These are phyloP conservation scores for Xerus rutilus DNA, from an alignment of 2,797 vertebrate species.

Conservation along the genomic window DNA sequence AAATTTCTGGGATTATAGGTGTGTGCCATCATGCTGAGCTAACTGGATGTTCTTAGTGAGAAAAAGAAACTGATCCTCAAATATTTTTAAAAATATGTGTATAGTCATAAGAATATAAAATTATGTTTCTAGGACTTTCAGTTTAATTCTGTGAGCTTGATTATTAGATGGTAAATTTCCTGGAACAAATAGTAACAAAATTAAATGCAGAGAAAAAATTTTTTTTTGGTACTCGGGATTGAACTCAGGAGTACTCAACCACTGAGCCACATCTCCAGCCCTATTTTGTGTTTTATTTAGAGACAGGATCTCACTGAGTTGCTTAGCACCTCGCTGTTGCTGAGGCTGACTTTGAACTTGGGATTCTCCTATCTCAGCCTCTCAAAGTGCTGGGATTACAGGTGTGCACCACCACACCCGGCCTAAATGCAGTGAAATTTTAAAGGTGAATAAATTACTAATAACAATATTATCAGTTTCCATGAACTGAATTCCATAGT, in stretches of 20 bases:
- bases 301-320: no score
- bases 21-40: no score
- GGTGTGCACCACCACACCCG: no score
- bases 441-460: slow-evolving; percentile 63
- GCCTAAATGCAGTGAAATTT: not conserved
- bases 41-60: not conserved
- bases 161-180: not conserved
- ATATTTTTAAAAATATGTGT: not conserved
- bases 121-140: not conserved
- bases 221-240: no score
- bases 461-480: not conserved
- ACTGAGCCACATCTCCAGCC: no score
- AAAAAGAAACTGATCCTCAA: slow-evolving; percentile 18
- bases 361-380: no score
- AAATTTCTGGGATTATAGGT: no score
- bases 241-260: no score
- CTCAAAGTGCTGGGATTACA: no score
- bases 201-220: not conserved
- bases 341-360: no score
- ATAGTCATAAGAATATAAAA: slow-evolving; percentile 22
- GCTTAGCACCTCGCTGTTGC: no score
- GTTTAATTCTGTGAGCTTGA: slow-evolving; percentile 10
- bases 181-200: slow-evolving; percentile 38
- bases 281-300: no score
- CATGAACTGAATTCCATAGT: slow-evolving; percentile 50